Conservation (phyloP, 2,113 vertebrate species). For the Manacus vitellinus region DNA sequence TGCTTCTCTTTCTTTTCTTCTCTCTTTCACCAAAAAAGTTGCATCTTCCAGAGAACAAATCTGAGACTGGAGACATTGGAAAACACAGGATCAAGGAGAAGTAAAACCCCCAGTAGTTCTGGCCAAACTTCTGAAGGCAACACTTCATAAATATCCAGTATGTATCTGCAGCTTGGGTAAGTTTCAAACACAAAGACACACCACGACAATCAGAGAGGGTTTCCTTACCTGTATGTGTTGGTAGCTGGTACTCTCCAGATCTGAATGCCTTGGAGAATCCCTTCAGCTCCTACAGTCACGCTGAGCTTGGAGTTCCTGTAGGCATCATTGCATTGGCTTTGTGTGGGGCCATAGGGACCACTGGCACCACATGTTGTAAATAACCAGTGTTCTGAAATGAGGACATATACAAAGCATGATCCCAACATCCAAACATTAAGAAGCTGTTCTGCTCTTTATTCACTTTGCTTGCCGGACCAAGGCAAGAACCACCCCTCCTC, state of each 20-base stretch:
- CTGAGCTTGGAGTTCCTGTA: constrained; percentile 90
- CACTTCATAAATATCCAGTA: not conserved
- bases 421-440: not conserved
- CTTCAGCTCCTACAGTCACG: constrained; percentile 85
- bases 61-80: not conserved
- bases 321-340: constrained; percentile 90
- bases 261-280: constrained; percentile 89
- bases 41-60: not conserved
- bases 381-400: constrained; percentile 82
- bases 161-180: not conserved
- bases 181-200: not conserved
- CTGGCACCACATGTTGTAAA: constrained; percentile 93
- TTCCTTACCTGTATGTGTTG: constrained; percentile 88
- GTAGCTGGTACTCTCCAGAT: constrained; percentile 93
- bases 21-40: not conserved
- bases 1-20: not conserved
- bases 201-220: fast-evolving
- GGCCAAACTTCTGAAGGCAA: not conserved
- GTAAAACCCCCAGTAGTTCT: not conserved
- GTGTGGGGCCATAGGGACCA: constrained; percentile 90
- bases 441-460: not conserved
- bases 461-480: not conserved
- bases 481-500: not conserved
- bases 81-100: not conserved
- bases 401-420: not conserved